Evolutionary conservation across 2,888 invertebrate species (phyloP), one percentile per base, ranked within the genome.

Genomic region (Melipona beecheii): DNA sequence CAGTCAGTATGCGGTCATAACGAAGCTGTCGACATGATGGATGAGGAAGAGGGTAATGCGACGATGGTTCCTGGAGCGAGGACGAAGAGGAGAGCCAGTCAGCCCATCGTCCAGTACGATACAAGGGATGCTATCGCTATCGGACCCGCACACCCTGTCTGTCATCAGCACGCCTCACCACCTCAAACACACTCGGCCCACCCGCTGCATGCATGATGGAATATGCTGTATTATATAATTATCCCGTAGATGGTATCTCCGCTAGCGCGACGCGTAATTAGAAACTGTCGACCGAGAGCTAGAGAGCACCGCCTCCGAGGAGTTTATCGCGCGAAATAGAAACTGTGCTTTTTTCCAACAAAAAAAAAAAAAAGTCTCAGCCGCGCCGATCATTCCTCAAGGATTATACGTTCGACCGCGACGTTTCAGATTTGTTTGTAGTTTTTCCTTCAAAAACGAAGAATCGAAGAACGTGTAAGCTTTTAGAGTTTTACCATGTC

Each of bases 21-120:
- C 93, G 93, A 93, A 93, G 92, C 93, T 92, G 93, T 93, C 93
- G 92, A 91, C 92, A 90, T 93, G 93, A 93, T 93, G 91, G 93
- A 93, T 93, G 93, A 92, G 92, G 90, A 89, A 89, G 89, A 89
- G 91, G 89, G 88, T 85, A 83, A 89, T 85, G 86, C 86, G 88
- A 83, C 83, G 89, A 85, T 86, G 89, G 90, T 87, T 90, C 81
- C 91, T 88, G 88, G 90, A 90, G 87, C 89, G 89, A 86, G 86
- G 86, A 88, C 86, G 90, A 90, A 88, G 90, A 89, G 90, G 89
- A n/a, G 36, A 88, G 73, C 72, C 83, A 78, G 76, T 75, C 79
- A 85, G 87, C 75, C 87, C 86, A 84, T 88, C 91, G 91, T 92
- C 90, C 92, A 87, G 86, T 81, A 86, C 91, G 91, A 92, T 92